These are phyloP conservation scores for Dinomys branickii DNA, from an alignment of 2,113 vertebrate genomes.

Conservation along the genomic window DNA sequence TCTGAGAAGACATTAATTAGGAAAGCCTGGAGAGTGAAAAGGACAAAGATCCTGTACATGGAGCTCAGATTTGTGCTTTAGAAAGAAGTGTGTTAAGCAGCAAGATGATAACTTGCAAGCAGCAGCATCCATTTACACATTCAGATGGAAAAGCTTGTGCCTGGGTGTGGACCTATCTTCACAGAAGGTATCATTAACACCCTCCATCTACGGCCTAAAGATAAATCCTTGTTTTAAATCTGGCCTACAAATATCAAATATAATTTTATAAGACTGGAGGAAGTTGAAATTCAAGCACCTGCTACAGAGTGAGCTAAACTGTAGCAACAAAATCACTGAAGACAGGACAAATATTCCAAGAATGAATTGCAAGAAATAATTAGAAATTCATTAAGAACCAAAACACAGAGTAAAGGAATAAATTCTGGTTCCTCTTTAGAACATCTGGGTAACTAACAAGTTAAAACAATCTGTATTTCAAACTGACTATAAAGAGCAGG, in stretches of 20 bases:
- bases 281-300: conserved; percentile 30
- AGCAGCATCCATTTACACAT: conserved; percentile 46
- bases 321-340: conserved; percentile 32
- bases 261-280: not conserved
- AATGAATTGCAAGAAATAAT: conserved; percentile 29
- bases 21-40: not conserved
- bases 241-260: conserved; percentile 9
- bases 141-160: not conserved
- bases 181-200: conserved; percentile 30
- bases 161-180: not conserved
- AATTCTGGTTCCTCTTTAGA: not conserved
- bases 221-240: not conserved
- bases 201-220: conserved; percentile 18
- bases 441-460: not conserved
- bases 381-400: not conserved
- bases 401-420: not conserved
- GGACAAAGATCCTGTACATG: not conserved
- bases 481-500: not conserved
- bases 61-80: conserved; percentile 32
- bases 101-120: conserved; percentile 18
- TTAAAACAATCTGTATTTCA: not conserved
- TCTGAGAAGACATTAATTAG: conserved; percentile 60
- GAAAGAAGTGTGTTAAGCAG: not conserved
- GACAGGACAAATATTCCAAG: conserved; percentile 17
- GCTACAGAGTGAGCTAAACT: not conserved